Percentiles rank a stretch among this genome's conserved stretches.
These are phyloP conservation scores for Spodoptera picta DNA, from an alignment of 2,888 invertebrate species.

Conservation along the genomic window DNA sequence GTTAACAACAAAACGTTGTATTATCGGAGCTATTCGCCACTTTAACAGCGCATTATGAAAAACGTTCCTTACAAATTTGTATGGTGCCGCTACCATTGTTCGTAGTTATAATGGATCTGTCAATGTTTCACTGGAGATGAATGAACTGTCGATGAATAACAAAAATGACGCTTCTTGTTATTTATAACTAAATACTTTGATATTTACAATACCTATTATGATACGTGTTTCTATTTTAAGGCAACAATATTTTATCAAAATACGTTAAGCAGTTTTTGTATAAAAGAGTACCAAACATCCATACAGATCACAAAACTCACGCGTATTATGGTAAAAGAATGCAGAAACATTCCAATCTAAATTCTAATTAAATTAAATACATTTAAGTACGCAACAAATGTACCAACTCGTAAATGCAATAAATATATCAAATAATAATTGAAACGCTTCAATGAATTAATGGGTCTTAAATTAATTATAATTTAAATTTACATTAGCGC, in stretches of 20 bases:
- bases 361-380: too few relatives aligned
- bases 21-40: slow-evolving; percentile 50
- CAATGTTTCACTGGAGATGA: slow-evolving; percentile 83
- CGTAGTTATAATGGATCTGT: slow-evolving; percentile 81
- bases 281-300: too few relatives aligned
- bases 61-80: slow-evolving; percentile 66
- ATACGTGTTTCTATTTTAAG: too few relatives aligned
- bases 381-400: too few relatives aligned
- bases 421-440: slow-evolving; percentile 10
- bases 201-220: too few relatives aligned
- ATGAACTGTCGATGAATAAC: slow-evolving; percentile 73
- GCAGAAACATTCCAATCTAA: neutral
- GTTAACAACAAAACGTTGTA: slow-evolving; percentile 42
- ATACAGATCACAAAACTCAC: too few relatives aligned
- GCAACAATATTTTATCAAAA: too few relatives aligned
- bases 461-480: too few relatives aligned
- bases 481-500: too few relatives aligned
- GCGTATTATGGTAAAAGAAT: neutral
- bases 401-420: neutral
- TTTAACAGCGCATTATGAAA: slow-evolving; percentile 55
- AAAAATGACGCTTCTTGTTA: slow-evolving; percentile 42
- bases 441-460: too few relatives aligned
- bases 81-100: slow-evolving; percentile 76
- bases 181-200: neutral
- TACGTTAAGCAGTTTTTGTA: too few relatives aligned